A percentile compares a stretch with the other conserved stretches of the same genome.
Conservation (phyloP, 1,140 invertebrate genomes). For the Oppia nitens region DNA sequence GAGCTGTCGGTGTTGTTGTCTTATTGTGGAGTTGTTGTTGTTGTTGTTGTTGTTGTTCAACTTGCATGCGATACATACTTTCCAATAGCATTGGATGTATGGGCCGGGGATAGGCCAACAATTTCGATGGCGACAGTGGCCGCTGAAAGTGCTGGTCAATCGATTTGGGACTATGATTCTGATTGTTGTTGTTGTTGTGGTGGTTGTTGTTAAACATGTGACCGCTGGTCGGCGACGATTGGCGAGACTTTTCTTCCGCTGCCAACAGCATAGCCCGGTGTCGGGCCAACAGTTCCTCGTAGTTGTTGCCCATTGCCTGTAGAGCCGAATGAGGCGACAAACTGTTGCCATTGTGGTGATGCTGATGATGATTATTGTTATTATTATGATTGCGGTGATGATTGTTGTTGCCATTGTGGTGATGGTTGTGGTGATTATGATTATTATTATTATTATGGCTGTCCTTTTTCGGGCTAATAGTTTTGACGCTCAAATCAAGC, state of each 20-base stretch:
- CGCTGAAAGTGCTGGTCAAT: conserved; percentile 8
- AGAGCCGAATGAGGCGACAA: conserved; percentile 8
- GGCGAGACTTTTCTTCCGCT: conserved; percentile 8
- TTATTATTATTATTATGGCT: too few species aligned
- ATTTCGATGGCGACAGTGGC: conserved; percentile 20
- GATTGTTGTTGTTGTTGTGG: not conserved
- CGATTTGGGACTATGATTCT: too few species aligned
- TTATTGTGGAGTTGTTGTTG: conserved; percentile 7
- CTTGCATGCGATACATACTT: conserved; percentile 20
- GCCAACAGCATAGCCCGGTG: not conserved
- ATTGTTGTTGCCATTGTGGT: too few species aligned
- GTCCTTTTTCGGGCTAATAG: not conserved
- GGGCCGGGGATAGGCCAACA: conserved; percentile 45
- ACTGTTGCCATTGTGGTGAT: not conserved
- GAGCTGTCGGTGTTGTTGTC: not conserved
- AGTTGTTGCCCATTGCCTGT: too few species aligned
- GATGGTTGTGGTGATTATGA: too few species aligned
- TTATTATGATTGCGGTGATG: too few species aligned
- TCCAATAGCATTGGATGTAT: conserved; percentile 22
- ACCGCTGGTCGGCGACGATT: not conserved
- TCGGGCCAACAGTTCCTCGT: conserved; percentile 3
- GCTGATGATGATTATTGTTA: too few species aligned
- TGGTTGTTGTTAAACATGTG: not conserved
- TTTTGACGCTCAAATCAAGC: not conserved
- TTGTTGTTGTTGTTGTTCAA: conserved; percentile 15